These are phyloP conservation scores for Mirza zaza DNA, from an alignment of 2,113 vertebrate genomes.

Conservation along the genomic window DNA sequence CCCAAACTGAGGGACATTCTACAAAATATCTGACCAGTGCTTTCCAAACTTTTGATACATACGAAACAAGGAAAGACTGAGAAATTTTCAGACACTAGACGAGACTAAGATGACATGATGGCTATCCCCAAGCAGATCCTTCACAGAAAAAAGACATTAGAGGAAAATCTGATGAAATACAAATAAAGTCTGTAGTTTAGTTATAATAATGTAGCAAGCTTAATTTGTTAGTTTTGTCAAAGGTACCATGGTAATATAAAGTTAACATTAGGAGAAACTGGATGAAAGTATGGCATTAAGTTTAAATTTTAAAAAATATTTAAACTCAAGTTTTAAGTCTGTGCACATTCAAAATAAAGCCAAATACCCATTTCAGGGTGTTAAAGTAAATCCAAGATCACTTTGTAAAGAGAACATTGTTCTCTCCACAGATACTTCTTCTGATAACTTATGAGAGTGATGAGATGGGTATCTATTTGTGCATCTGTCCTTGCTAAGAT, in stretches of 20 bases:
- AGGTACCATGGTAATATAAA: neutral
- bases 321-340: neutral
- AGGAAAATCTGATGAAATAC: neutral
- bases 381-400: neutral
- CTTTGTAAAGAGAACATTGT: neutral
- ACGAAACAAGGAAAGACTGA: neutral
- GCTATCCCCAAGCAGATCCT: neutral
- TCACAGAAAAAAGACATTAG: neutral
- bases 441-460: neutral
- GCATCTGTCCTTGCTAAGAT: neutral
- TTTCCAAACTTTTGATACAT: neutral
- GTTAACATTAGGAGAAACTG: neutral
- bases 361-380: neutral
- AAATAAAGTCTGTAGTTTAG: neutral
- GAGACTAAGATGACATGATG: too few species aligned
- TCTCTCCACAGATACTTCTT: neutral
- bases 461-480: neutral
- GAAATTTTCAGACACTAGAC: neutral
- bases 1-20: neutral
- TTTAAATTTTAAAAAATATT: neutral
- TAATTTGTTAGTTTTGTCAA: slow-evolving; percentile 8
- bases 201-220: neutral
- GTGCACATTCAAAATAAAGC: neutral
- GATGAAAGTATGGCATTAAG: neutral
- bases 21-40: neutral